Percentiles rank a stretch among this genome's conserved stretches.
phyloP scores from a whole-genome alignment of 92 coral and sea anemone species.

The Palythoa caribaeorum region DNA sequence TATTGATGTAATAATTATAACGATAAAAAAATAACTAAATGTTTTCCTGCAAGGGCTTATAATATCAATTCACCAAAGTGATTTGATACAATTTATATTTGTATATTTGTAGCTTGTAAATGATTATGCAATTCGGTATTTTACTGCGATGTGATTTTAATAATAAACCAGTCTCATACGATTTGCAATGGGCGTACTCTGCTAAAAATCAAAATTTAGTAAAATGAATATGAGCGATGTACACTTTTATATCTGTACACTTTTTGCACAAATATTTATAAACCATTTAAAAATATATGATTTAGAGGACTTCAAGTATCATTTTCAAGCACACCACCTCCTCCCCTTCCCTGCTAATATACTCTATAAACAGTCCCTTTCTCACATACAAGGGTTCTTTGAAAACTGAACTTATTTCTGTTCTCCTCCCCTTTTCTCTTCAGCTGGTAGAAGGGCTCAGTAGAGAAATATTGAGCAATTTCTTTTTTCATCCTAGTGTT shows the following conservation, averaged over 20 bases:
- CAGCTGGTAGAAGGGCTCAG: slow-evolving; percentile 1
- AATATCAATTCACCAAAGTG: not conserved
- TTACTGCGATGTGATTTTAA: no score
- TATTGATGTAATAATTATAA: no score
- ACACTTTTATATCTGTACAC: not conserved
- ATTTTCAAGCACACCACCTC: not conserved
- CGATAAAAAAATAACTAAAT: not conserved
- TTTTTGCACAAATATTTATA: slow-evolving; percentile 13
- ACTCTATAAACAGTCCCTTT: not conserved
- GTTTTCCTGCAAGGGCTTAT: not conserved
- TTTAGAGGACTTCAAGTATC: not conserved
- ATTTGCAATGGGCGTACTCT: not conserved
- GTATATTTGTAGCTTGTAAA: no score
- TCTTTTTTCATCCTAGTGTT: not conserved
- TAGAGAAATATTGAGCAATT: not conserved
- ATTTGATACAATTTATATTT: no score
- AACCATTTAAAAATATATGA: slow-evolving; percentile 10
- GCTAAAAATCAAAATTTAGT: not conserved
- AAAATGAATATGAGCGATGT: not conserved
- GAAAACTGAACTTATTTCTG: not conserved
- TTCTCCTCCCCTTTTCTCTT: not conserved
- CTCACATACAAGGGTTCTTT: slow-evolving; percentile 11
- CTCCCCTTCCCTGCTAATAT: not conserved
- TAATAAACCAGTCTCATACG: no score
- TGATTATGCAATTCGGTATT: no score